Conservation (phyloP, 2,797 vertebrate species). For the Rhinichthys osculus region DNA sequence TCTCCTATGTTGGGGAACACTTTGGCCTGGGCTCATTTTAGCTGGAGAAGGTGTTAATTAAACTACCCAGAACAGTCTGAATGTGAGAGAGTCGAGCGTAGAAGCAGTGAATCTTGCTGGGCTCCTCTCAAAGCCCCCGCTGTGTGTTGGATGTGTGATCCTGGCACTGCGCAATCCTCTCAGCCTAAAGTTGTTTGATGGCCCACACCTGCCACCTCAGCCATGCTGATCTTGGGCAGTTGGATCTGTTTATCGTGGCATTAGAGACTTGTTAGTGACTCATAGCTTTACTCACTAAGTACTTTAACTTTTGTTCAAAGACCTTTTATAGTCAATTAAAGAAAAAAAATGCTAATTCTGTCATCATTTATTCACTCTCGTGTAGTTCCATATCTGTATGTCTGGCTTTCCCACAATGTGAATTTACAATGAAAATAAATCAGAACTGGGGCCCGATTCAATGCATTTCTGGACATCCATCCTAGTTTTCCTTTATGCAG, state of each 20-base stretch:
- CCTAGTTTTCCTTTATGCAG: not conserved
- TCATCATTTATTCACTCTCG: not conserved
- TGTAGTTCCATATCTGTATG: not conserved
- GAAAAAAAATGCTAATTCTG: not conserved
- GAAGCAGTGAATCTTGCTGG: conserved; percentile 55
- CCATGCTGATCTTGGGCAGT: conserved; percentile 52
- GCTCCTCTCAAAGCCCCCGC: conserved; percentile 39
- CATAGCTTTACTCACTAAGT: conserved; percentile 6
- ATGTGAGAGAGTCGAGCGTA: conserved; percentile 52
- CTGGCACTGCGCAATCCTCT: conserved; percentile 48
- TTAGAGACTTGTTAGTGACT: conserved; percentile 34
- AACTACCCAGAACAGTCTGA: conserved; percentile 56
- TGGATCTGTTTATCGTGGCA: conserved; percentile 23
- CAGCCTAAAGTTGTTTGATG: conserved; percentile 51
- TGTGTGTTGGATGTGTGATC: conserved; percentile 53
- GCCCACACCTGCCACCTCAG: conserved; percentile 61
- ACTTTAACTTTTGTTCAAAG: conserved; percentile 24
- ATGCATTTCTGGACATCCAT: not conserved
- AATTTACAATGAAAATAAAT: not conserved
- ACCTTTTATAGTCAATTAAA: not conserved
- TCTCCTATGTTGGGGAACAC: conserved; percentile 54
- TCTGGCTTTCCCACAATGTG: not conserved
- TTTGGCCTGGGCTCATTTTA: conserved; percentile 52
- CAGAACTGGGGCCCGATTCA: not conserved
- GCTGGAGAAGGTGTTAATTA: conserved; percentile 62